Conservation (phyloP, 2,797 vertebrate genomes). For the Gouania willdenowi region DNA sequence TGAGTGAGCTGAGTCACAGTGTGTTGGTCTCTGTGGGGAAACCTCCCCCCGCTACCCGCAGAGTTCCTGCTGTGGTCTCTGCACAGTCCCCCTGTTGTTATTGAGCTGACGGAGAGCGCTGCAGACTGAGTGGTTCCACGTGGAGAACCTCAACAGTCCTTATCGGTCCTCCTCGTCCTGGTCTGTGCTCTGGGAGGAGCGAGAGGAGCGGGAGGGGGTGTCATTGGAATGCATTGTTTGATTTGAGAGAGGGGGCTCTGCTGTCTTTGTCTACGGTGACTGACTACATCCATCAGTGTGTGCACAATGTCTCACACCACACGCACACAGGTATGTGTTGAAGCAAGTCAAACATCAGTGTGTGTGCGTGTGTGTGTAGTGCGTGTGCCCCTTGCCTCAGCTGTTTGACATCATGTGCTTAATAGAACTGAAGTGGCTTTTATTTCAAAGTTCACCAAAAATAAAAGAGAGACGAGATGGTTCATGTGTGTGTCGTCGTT, state of each 20-base stretch:
- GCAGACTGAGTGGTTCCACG: conserved; percentile 16
- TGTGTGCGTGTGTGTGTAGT: background rate
- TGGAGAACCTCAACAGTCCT: background rate
- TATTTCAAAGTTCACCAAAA: conserved; percentile 33
- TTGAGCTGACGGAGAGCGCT: conserved; percentile 9
- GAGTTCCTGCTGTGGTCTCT: conserved; percentile 3
- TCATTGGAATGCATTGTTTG: conserved; percentile 46
- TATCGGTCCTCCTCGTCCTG: background rate
- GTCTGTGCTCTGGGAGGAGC: background rate
- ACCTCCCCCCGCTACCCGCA: conserved; percentile 29
- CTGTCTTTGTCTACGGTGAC: conserved; percentile 18
- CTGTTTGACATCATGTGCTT: conserved; percentile 29
- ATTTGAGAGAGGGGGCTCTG: conserved; percentile 42
- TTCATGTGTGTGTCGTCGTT: background rate
- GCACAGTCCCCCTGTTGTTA: conserved; percentile 13
- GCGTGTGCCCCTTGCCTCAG: background rate
- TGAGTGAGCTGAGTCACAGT: background rate
- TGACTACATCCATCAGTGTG: conserved; percentile 32
- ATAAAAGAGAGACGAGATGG: conserved; percentile 1
- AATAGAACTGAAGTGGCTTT: conserved; percentile 28
- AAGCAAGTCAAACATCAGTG: no score
- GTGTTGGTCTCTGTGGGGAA: conserved; percentile 11
- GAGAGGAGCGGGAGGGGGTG: background rate
- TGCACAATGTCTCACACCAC: conserved; percentile 23
- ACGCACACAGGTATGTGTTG: background rate